phyloP scores from a whole-genome alignment of 2,113 vertebrate genomes.

The Corythoichthys intestinalis region DNA sequence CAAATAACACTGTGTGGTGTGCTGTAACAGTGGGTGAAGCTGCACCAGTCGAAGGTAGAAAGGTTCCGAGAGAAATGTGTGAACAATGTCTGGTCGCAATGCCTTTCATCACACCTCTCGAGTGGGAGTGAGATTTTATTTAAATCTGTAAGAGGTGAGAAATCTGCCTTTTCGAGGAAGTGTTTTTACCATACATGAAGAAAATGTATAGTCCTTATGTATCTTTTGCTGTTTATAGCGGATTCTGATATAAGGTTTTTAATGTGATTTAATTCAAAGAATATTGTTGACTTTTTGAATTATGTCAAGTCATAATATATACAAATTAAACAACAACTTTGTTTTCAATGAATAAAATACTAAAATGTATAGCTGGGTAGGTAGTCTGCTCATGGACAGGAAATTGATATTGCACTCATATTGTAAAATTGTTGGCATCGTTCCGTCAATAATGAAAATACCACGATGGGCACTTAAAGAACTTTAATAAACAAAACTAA shows the following conservation, averaged over 20 bases:
- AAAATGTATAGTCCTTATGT: slow-evolving; percentile 19
- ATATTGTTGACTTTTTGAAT: no score
- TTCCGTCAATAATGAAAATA: background rate
- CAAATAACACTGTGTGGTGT: slow-evolving; percentile 36
- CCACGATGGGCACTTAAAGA: background rate
- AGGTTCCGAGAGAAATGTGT: slow-evolving; percentile 30
- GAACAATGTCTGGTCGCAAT: slow-evolving; percentile 29
- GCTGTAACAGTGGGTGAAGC: slow-evolving; percentile 33
- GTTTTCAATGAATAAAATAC: no score
- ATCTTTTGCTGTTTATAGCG: background rate
- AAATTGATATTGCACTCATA: background rate
- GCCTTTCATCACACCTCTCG: slow-evolving; percentile 48
- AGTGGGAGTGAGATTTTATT: slow-evolving; percentile 59
- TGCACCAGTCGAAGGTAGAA: slow-evolving; percentile 32
- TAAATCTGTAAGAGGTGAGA: slow-evolving; percentile 46
- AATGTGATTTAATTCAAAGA: background rate
- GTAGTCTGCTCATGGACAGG: background rate
- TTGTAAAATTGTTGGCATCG: background rate
- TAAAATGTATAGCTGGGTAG: no score
- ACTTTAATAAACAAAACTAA: background rate
- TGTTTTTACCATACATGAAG: background rate
- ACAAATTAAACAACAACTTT: background rate
- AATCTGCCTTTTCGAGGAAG: slow-evolving; percentile 15
- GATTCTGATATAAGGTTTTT: background rate
- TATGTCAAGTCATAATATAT: background rate